Percentiles rank a stretch among this genome's conserved stretches.
phyloP scores from a whole-genome alignment of 2,888 invertebrate species.

The Bugula neritina region DNA sequence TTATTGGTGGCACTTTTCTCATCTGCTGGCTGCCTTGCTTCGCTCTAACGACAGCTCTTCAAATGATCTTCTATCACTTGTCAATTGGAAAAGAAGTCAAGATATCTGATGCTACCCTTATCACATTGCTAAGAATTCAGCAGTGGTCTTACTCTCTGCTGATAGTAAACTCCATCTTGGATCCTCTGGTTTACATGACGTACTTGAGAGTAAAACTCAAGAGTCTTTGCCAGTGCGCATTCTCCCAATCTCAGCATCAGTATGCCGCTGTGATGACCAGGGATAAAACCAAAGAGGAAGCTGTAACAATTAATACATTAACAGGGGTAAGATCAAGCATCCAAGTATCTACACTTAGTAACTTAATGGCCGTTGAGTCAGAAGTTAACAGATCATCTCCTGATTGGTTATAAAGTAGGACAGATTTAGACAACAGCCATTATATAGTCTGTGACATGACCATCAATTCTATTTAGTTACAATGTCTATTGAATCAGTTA shows the following conservation, averaged over 20 bases:
- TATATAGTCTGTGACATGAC: too few relatives aligned
- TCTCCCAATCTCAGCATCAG: background rate
- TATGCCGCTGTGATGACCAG: background rate
- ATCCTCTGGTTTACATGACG: conserved; percentile 33
- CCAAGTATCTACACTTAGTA: background rate
- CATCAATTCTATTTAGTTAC: too few relatives aligned
- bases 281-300: background rate
- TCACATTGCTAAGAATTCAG: conserved; percentile 28
- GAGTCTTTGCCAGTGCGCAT: background rate
- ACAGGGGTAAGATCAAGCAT: conserved; percentile 1
- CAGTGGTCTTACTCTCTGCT: conserved; percentile 30
- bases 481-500: too few relatives aligned
- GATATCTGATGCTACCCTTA: background rate
- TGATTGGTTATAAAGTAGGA: too few relatives aligned
- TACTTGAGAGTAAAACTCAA: background rate
- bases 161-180: conserved; percentile 32
- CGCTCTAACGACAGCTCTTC: conserved; percentile 26
- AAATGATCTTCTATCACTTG: conserved; percentile 8
- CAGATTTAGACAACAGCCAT: too few relatives aligned
- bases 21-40: conserved; percentile 33
- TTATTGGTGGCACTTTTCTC: conserved; percentile 33
- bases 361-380: too few relatives aligned
- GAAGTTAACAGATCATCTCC: too few relatives aligned
- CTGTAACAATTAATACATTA: background rate
- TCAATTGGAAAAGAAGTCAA: background rate